Evolutionary conservation across 2,797 vertebrate genomes (phyloP).

Genomic region (Neomorphus geoffroyi): DNA sequence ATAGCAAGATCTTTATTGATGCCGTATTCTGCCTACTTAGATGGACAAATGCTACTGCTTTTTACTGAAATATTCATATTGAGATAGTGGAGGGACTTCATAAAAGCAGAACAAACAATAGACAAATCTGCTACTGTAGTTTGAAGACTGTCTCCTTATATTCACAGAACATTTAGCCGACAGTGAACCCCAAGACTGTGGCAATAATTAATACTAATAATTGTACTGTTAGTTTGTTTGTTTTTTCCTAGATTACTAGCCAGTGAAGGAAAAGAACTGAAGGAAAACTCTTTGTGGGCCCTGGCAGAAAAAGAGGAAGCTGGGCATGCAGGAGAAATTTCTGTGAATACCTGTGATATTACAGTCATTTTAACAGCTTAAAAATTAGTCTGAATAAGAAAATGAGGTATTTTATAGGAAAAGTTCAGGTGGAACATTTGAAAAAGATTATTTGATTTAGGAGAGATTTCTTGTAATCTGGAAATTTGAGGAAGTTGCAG

Average conservation of each 20-base stretch:
- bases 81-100: neutral
- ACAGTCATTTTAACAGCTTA: neutral
- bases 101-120: neutral
- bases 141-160: neutral
- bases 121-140: accelerated
- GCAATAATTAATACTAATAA: neutral
- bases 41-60: neutral
- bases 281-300: slow-evolving; percentile 85
- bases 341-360: slow-evolving; percentile 80
- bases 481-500: neutral
- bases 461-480: neutral
- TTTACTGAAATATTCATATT: neutral
- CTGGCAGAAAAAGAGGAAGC: slow-evolving; percentile 86
- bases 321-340: slow-evolving; percentile 83
- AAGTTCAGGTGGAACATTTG: neutral
- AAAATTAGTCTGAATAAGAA: neutral
- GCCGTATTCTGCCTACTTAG: neutral
- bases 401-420: accelerated
- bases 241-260: slow-evolving; percentile 80
- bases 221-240: neutral
- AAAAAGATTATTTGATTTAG: neutral
- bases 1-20: neutral
- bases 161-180: neutral
- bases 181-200: neutral
- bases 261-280: slow-evolving; percentile 83